Evolutionary conservation across 2,888 invertebrate species (phyloP), one percentile per base, ranked within the genome.

Genomic region (Philopedon plagiatum): DNA sequence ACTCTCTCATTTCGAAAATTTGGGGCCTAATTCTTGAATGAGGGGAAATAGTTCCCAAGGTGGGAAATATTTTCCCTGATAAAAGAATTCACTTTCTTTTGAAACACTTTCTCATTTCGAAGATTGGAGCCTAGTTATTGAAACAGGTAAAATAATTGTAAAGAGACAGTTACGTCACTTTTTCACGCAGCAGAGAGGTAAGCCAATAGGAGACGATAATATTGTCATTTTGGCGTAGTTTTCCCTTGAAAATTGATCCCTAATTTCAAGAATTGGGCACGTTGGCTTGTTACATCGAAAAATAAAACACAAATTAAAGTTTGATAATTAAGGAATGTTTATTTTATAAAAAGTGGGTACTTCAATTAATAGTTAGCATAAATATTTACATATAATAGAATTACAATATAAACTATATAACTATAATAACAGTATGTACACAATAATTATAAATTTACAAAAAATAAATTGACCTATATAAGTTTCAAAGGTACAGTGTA

Each of bases 341-440:
- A 72, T 75, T 68, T 75, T 75, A 69, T 76, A 75, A 78, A 78
- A 78, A 78, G 72, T 75, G 74, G 74, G 73, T 75, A 77, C 67
- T 77, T 71, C 63, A 74, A 66, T 49, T 56, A 64, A 44, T 34
- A 56, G 57, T 65, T 61, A n/a, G 15, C 56, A 64, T 71, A 65
- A 75, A 78, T 81, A 80, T 82, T 72, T 82, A 82, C 81, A 71
- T n/a, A n/a, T 71, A 81, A 82, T 82, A 83, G 80, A 82, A 80
- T 81, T 78, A 79, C 78, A 80, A 79, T 81, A 84, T 85, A 85
- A 83, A 85, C 84, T 84, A 85, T 85, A 84, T 85, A 79, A 83
- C 81, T 83, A 82, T 83, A 81, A 84, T 83, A 84, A 84, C 83
- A 84, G 82, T 85, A 84, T 84, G 75, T 83, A 69, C 63, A 75